phyloP scores from a whole-genome alignment of 2,797 vertebrate genomes.

The Rhinophrynus dorsalis region DNA sequence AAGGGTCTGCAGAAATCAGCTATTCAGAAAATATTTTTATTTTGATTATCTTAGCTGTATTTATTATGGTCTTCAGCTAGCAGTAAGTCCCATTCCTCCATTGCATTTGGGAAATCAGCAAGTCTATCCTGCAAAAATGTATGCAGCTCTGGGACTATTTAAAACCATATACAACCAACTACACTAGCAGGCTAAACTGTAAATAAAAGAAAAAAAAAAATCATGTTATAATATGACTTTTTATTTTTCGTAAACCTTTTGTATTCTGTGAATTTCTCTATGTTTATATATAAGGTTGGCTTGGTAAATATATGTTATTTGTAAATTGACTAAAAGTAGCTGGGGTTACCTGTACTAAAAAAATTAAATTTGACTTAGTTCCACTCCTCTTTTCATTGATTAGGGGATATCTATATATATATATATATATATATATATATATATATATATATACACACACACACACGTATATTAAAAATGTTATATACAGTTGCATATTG shows the following conservation, averaged over 20 bases:
- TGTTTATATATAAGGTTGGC: not conserved
- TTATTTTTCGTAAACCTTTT: not conserved
- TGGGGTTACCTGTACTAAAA: no score
- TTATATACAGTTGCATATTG: no score
- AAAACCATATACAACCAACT: not conserved
- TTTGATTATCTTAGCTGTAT: constrained; percentile 16
- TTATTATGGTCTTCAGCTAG: not conserved
- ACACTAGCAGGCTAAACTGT: no score
- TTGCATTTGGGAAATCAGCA: constrained; percentile 1
- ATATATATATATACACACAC: no score
- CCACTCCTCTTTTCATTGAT: no score
- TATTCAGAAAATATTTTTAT: constrained; percentile 2
- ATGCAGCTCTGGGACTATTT: not conserved
- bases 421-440: no score
- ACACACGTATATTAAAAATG: no score
- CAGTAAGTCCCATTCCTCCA: not conserved
- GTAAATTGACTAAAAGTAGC: not conserved
- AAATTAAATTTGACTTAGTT: no score
- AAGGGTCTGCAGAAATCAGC: not conserved
- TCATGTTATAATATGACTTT: not conserved
- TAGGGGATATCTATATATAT: no score
- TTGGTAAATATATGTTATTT: not conserved
- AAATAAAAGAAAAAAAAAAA: not conserved
- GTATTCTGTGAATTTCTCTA: not conserved
- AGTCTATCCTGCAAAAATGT: constrained; percentile 1